Evolutionary conservation across 2,113 vertebrate genomes (phyloP).

Genomic region (Ploceus nigricollis): DNA sequence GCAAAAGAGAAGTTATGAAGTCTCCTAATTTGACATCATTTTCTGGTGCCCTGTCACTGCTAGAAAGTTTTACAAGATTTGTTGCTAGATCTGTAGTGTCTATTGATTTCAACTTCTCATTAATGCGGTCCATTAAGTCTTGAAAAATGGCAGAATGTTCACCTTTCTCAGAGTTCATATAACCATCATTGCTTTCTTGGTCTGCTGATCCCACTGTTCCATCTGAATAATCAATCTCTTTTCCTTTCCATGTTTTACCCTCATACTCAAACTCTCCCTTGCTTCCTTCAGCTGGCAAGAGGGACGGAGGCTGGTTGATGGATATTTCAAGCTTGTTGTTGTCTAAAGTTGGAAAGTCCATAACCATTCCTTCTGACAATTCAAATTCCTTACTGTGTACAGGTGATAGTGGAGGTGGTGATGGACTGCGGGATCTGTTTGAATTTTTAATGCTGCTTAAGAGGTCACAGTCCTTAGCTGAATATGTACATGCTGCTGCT

Average conservation of each 20-base stretch:
- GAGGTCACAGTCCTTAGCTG: constrained; percentile 56
- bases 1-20: constrained; percentile 89
- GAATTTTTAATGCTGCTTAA: constrained; percentile 50
- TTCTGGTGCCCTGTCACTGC: constrained; percentile 71
- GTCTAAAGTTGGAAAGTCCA: constrained; percentile 64
- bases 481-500: constrained; percentile 31
- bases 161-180: constrained; percentile 59
- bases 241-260: constrained; percentile 42
- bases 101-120: constrained; percentile 89
- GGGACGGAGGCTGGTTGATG: constrained; percentile 78
- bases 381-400: constrained; percentile 77
- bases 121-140: constrained; percentile 87
- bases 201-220: constrained; percentile 2
- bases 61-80: constrained; percentile 67
- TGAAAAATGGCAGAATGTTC: constrained; percentile 79
- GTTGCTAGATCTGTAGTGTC: constrained; percentile 79
- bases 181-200: constrained; percentile 20
- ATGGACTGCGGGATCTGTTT: constrained; percentile 79
- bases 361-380: constrained; percentile 65
- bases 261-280: constrained; percentile 3
- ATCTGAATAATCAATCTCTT: background rate
- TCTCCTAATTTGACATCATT: constrained; percentile 81
- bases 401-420: constrained; percentile 87
- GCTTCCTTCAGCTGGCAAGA: constrained; percentile 77
- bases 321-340: constrained; percentile 66